phyloP scores from a whole-genome alignment of 2,888 invertebrate species.

The Troglohyphantes excavatus region DNA sequence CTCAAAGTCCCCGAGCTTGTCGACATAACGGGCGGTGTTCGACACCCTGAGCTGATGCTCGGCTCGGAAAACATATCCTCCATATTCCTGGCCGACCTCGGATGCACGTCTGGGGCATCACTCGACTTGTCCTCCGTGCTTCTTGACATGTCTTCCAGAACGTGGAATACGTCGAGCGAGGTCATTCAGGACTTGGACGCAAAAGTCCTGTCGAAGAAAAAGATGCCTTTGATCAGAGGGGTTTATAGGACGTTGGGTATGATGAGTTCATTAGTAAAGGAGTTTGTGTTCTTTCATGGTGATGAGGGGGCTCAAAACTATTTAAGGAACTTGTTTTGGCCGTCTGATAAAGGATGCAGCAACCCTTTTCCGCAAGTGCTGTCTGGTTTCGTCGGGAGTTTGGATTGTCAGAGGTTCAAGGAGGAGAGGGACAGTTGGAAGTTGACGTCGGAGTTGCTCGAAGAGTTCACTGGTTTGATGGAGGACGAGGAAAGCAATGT shows the following conservation, averaged over 20 bases:
- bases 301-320: constrained; percentile 7
- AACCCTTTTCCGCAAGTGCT: constrained; percentile 24
- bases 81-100: constrained; percentile 69
- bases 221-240: constrained; percentile 65
- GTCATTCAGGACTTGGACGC: constrained; percentile 41
- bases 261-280: constrained; percentile 53
- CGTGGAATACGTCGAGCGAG: constrained; percentile 31
- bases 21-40: constrained; percentile 47
- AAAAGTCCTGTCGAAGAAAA: constrained; percentile 46
- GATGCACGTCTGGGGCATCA: constrained; percentile 42
- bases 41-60: constrained; percentile 52
- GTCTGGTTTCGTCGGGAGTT: constrained; percentile 43
- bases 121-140: constrained; percentile 55
- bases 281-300: constrained; percentile 34
- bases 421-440: constrained; percentile 52
- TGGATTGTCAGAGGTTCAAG: constrained; percentile 40
- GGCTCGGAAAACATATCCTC: constrained; percentile 66
- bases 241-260: constrained; percentile 52
- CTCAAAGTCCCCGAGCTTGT: constrained; percentile 54
- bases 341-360: not conserved
- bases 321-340: constrained; percentile 55
- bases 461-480: constrained; percentile 53
- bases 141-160: constrained; percentile 61
- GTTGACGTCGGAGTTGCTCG: constrained; percentile 7
- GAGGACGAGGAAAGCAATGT: constrained; percentile 42